Evolutionary conservation across 2,888 invertebrate genomes (phyloP), one percentile per base, ranked within the genome.

Genomic region (Drosophila ezoana): DNA sequence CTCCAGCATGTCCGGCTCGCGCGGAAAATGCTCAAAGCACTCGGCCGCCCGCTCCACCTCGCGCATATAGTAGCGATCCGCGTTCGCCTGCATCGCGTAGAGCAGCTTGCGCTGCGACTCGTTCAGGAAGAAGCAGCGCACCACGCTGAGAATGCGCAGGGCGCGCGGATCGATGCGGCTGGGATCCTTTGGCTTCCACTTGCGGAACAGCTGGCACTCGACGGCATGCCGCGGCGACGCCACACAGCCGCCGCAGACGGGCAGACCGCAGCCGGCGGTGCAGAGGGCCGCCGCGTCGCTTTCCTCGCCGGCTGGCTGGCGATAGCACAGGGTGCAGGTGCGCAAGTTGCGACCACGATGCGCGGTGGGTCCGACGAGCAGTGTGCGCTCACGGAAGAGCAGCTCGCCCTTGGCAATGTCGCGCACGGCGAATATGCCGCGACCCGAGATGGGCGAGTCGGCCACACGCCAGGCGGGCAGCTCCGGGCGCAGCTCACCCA

Each of bases 351-450:
- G 90, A 48, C 91, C 91, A 28, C 91, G 91, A 59, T 93, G 93
- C 47, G 94, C 93, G 35, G 95, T 94, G 0, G 96, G 96, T 0
- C 97, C 96, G 52, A 94, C 92, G 58, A 96, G 93, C 41, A 97
- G 90, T 0, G 97, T 95, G 57, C 92, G 93, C 90, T 97, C 97
- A 9, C 94, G 93, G 81, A 95, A 96, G 35, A 97, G 94, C 43
- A 95, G 91, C 91, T 96, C 96, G 32, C 96, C 96, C 8, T 93
- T 87, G 53, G 91, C 88, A 40, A 96, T 94, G 82, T 95, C 94
- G 63, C 94, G 93, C 0, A 92, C 93, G 3, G 96, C 95, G 77
- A 96, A 94, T 8, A 97, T 88, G 9, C 96, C 96, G 33, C 96
- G 94, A 5, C 96, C 96, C 49, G 95, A 94, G 3, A 95, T 89